Evolutionary conservation across 37 sponge, comb jelly and placozoan species (phyloP), one percentile per base, ranked within the genome.

Genomic region (Cladorhizidae sp.): DNA sequence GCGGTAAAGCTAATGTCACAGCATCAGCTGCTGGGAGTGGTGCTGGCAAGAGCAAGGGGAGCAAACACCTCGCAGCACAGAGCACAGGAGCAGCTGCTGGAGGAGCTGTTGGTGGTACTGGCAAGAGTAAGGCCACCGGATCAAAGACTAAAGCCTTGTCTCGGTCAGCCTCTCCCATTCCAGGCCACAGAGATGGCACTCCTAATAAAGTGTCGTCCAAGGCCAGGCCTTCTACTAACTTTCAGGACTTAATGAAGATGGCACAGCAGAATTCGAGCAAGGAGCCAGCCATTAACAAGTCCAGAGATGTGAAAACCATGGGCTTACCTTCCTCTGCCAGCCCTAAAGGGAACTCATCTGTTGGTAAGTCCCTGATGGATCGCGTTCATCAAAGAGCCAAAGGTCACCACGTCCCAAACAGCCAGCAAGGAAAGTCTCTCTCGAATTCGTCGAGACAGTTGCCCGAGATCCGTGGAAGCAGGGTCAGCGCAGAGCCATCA

Each of bases 191-290:
- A 33, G 3, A 2, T 5, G 35, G 33, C 32, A 3, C 36, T 3
- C 3, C 32, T 33, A 65, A 33, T 17, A 3, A 26, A 18, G 6
- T 38, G 6, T 21, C 29, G 39, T 68, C 36, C 5, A 68, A 36
- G 69, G 37, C 5, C 7, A 31, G 29, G 29, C 3, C 76, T 56
- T 64, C 86, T 18, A 31, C 73, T 12, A 78, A 80, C 57, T 86
- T 79, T 39, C 51, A 79, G 32, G 75, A 86, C 7, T 50, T 86
- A 29, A 54, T 86, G 57, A 79, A 74, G 54, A n/a, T 86, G 26
- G 86, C 86, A 29, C 64, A 79, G 57, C 55, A 74, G 67, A 86
- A 86, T 36, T 65, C 67, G 5, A 29, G 17, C 35, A 31, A 25
- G 35, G 67, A 35, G 26, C 17, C 36, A 31, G 35, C 3, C 20